Percentiles rank a stretch among this genome's conserved stretches.
phyloP scores from a whole-genome alignment of 2,888 invertebrate species.

The Caenorhabditis angaria region DNA sequence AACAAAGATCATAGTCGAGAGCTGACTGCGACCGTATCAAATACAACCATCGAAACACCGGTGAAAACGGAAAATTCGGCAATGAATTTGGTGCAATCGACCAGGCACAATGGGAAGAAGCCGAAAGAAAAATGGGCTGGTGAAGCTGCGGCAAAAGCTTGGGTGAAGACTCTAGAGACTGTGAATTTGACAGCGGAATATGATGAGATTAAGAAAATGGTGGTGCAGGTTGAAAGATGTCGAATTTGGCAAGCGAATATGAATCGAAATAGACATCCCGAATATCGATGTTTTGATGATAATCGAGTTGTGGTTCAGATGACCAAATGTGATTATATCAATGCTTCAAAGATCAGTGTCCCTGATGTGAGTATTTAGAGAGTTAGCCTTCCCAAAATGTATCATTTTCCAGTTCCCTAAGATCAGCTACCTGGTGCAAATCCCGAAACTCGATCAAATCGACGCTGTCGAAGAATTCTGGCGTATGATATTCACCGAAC shows the following conservation, averaged over 20 bases:
- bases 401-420: constrained; percentile 34
- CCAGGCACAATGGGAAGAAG: constrained; percentile 9
- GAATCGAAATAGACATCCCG: constrained; percentile 21
- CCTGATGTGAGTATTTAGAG: constrained; percentile 21
- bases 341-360: constrained; percentile 33
- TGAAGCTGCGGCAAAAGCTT: constrained; percentile 27
- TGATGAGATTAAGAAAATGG: constrained; percentile 29
- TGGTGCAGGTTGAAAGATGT: constrained; percentile 23
- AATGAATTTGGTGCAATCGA: too few species aligned
- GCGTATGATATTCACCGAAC: constrained; percentile 33
- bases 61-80: too few species aligned
- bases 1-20: too few species aligned
- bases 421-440: constrained; percentile 19
- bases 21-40: too few species aligned
- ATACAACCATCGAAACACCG: too few species aligned
- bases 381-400: too few species aligned
- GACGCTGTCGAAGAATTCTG: constrained; percentile 40
- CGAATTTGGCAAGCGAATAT: constrained; percentile 27
- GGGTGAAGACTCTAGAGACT: constrained; percentile 9
- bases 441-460: constrained; percentile 24
- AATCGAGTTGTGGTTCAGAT: constrained; percentile 33
- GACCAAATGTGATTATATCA: constrained; percentile 36
- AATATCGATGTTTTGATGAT: constrained; percentile 40
- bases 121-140: constrained; percentile 41
- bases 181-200: constrained; percentile 28